Evolutionary conservation across 2,888 invertebrate genomes (phyloP), one percentile per base, ranked within the genome.

Genomic region (Euplexia lucipara): DNA sequence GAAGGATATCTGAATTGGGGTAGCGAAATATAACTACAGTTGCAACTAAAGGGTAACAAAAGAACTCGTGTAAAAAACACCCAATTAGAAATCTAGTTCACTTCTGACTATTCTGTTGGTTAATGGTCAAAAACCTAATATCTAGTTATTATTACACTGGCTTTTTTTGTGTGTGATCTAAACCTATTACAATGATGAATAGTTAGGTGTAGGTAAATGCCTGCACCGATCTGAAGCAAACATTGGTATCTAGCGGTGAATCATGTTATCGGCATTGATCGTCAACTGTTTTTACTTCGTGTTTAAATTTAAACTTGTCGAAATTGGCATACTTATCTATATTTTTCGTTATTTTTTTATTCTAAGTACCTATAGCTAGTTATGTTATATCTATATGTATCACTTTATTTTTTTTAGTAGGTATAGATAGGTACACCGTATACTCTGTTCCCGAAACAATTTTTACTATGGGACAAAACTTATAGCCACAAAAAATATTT

Each of bases 181-280:
- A 77, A 60, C 73, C 63, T 75, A 75, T 30, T 41, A 30, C 6
- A 54, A 67, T 67, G 54, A 73, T 79, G 81, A 83, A 85, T 82
- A 51, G 16, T 14, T 35, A 84, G 82, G 70, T 84, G 82, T 84
- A n/a, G n/a, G n/a, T n/a, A 84, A 88, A 87, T 82, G 81, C 78
- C 70, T 81, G 83, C 83, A 82, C 81, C 84, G 79, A 86, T 85
- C 82, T 86, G 74, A 83, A 86, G 81, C 84, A 74, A 85, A 84
- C 82, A 77, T 81, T 85, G 82, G 82, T 87, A 26, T 26, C 26
- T 26, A 86, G 88, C 87, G 90, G 87, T 91, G 90, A 91, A 86
- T 91, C 91, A 90, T 80, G 70, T 74, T 69, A 63, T 16, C 39
- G 37, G 87, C 89, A 91, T 90, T 54, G 81, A 68, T 88, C 18